phyloP scores from a whole-genome alignment of 2,797 vertebrate genomes.

The Huso huso region DNA sequence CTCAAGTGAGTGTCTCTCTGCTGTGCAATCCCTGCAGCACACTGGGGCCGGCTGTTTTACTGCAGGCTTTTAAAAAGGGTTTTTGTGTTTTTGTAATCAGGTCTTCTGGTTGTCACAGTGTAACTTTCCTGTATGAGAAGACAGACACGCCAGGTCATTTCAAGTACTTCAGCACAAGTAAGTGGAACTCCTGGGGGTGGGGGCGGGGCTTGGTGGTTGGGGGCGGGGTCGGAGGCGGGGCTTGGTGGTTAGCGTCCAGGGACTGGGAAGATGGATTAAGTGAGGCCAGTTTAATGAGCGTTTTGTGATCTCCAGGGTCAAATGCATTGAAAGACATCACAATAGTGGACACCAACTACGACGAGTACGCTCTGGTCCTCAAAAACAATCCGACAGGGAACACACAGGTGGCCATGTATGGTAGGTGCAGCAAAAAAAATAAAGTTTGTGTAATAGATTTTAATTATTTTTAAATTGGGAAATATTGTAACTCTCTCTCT shows the following conservation, averaged over 20 bases:
- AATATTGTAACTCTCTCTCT: background rate
- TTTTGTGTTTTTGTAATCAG: constrained; percentile 31
- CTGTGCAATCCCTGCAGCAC: background rate
- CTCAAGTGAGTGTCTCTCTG: constrained; percentile 38
- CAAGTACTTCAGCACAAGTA: constrained; percentile 64
- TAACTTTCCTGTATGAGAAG: constrained; percentile 53
- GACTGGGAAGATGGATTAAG: no score
- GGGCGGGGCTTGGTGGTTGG: background rate
- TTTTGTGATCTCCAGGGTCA: constrained; percentile 41
- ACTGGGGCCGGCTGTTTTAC: background rate
- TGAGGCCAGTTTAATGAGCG: background rate
- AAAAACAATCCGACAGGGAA: constrained; percentile 53
- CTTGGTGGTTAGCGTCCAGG: no score
- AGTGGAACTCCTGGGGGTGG: constrained; percentile 25
- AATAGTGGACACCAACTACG: constrained; percentile 66
- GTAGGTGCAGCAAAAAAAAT: constrained; percentile 34
- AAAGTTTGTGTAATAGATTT: background rate
- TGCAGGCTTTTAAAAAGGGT: background rate
- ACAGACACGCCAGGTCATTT: constrained; percentile 50
- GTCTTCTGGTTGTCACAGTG: constrained; percentile 34
- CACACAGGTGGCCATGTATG: constrained; percentile 63
- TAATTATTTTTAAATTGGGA: background rate
- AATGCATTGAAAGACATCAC: constrained; percentile 62
- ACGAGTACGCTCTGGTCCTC: constrained; percentile 58
- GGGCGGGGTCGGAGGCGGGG: background rate